Evolutionary conservation across 2,113 vertebrate genomes (phyloP), one percentile per base, ranked within the genome.

Genomic region (Eubucco bourcierii): DNA sequence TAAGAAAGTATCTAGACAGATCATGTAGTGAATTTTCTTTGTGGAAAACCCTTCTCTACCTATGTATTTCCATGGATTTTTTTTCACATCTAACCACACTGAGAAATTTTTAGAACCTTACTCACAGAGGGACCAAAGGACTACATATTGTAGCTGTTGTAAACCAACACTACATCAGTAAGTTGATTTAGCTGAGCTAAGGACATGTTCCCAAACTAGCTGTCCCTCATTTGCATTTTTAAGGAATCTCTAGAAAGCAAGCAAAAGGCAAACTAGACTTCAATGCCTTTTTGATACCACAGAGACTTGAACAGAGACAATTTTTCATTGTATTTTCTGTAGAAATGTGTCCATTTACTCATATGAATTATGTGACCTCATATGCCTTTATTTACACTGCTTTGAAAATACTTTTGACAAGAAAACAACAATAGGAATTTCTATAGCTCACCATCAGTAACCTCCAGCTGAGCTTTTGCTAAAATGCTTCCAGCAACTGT

Each of bases 401-500:
- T 70, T 93, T 93, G 60, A 82, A 84, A 87, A 79, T 31, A 77
- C 58, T 88, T 81, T 27, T 87, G 88, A 79, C 50, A 78, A 39
- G 37, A 82, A 85, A 75, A 81, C 77, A 84, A 37, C 37, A 95
- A 70, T 21, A 94, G 60, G 55, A 87, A 92, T 73, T 88, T 90
- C 75, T 71, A 87, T 83, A 92, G 81, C 98, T 98, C 95, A 99
- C 99, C 99, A 96, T 99, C 99, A 95, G 99, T 99, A 97, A 99
- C 99, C 97, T 99, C 99, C 97, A 99, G 98, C 94, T 99, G 99
- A 94, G 99, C 99, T 95, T 99, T 99, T 96, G 99, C 99, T 91
- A 99, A 98, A 95, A 99, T 99, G 96, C 99, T 99, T 95, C 99
- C 99, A 60, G 99, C 99, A 93, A 99, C 99, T 4, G 99, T 99